Evolutionary conservation across 2,113 vertebrate species (phyloP).

Genomic region (Willisornis vidua): DNA sequence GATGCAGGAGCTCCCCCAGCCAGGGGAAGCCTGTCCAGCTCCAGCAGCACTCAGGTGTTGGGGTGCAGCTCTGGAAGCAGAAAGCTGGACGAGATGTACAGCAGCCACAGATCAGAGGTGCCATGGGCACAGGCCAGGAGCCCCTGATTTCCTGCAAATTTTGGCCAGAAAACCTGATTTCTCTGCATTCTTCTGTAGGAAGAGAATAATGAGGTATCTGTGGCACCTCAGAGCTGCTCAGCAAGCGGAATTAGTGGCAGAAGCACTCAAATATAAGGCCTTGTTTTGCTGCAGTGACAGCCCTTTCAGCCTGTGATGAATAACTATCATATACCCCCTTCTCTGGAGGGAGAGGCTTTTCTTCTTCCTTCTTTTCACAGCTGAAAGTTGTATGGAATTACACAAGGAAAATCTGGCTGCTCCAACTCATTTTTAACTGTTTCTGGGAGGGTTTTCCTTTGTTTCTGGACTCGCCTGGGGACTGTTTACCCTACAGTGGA

Average conservation of each 20-base stretch:
- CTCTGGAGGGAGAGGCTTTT: not conserved
- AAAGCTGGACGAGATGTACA: rapidly evolving
- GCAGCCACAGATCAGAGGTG: rapidly evolving
- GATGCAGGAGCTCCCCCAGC: not conserved
- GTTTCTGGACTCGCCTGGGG: not conserved
- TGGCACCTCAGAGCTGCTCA: not conserved
- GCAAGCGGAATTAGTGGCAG: not conserved
- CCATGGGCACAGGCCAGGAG: rapidly evolving
- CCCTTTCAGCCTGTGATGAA: not conserved
- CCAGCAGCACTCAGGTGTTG: rapidly evolving
- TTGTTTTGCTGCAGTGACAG: not conserved
- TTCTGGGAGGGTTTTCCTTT: not conserved
- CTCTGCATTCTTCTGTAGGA: not conserved
- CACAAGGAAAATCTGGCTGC: not conserved
- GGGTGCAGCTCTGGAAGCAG: not conserved
- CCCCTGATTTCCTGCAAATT: not conserved
- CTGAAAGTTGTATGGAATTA: not conserved
- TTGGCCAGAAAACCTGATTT: not conserved
- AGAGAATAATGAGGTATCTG: too few species aligned
- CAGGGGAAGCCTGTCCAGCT: not conserved
- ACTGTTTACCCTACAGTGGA: rapidly evolving
- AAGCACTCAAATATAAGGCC: not conserved
- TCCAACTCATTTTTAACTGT: rapidly evolving
- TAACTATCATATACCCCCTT: rapidly evolving
- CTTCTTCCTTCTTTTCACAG: not conserved